Base-by-base conservation (phyloP, 2,797 vertebrate genomes). In the Cuculus canorus region DNA sequence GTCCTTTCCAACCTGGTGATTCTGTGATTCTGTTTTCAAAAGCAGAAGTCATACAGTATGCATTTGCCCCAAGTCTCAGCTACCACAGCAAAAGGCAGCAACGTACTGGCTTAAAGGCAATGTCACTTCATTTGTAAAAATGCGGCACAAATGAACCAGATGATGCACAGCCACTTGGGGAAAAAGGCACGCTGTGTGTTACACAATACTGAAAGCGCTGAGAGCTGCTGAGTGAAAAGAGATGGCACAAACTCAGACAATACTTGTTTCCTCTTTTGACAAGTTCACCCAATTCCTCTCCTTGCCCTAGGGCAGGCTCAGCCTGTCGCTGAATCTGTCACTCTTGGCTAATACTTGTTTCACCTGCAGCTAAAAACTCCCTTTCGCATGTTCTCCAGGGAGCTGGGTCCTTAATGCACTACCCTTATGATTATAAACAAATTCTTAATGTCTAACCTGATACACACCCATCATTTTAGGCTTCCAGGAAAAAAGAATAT, bases 251-350 rank as follows among this genome's bases (percentile, higher is more conserved):
- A 73, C 22, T 21, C 76, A 90, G 47, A 59, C 13, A n/a, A 28
- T 9, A 85, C 23, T 68, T 28, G 10, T 60, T 71, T 82, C 41
- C 24, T 60, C 8, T 63, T 86, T 76, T 85, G 76, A 82, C 33
- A 84, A 76, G 15, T 7, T 82, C 57, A 41, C 61, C 35, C 59
- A 71, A 25, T 28, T 39, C 41, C 69, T 10, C 24, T 75, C 47
- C 32, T 82, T 28, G 32, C 30, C 30, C 19, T 39, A 59, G 53
- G 66, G n/a, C 17, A 68, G 52, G 22, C 16, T 84, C 28, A 47
- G 57, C 9, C 0, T 0, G 0, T 11, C 4, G 0, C n/a, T 59
- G 27, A 63, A 28, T 77, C 37, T 80, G 33, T 75, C 65, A 35
- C 32, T 48, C 35, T 60, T 18, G 25, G 16, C 3, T 75, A 45